Percentiles rank a stretch among this genome's conserved stretches.
Evolutionary conservation across 2,888 invertebrate species (phyloP).

Genomic region (Metopia argyrocephala): DNA sequence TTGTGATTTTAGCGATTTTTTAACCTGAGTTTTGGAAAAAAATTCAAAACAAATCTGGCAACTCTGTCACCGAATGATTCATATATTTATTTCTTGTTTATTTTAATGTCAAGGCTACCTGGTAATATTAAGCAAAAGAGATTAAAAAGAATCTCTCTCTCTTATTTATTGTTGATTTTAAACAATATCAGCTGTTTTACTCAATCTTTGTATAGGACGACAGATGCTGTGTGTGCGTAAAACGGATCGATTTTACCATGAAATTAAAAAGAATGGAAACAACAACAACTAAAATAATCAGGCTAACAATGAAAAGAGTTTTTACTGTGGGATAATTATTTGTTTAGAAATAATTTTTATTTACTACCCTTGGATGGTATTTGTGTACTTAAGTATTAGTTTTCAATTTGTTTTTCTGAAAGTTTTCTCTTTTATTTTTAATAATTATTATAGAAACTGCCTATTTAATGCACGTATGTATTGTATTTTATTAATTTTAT

Average conservation of each 20-base stretch:
- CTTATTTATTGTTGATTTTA: constrained; percentile 39
- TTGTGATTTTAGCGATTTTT: too few relatives aligned
- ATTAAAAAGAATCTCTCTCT: not conserved
- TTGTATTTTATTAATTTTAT: too few relatives aligned
- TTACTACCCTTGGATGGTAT: too few relatives aligned
- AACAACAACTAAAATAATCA: constrained; percentile 8
- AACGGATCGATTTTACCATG: constrained; percentile 41
- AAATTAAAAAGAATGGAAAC: constrained; percentile 52
- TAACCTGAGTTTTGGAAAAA: too few relatives aligned
- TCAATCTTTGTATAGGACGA: constrained; percentile 26
- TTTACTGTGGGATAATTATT: not conserved
- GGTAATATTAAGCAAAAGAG: not conserved
- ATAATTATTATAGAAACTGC: too few relatives aligned
- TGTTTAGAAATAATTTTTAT: not conserved
- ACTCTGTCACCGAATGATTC: too few relatives aligned
- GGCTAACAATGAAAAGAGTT: not conserved
- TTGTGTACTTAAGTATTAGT: too few relatives aligned
- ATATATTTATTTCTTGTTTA: not conserved
- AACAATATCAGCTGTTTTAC: constrained; percentile 49
- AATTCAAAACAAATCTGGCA: too few relatives aligned
- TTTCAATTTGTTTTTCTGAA: too few relatives aligned
- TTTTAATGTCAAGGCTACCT: not conserved
- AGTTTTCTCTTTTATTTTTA: too few relatives aligned
- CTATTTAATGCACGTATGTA: too few relatives aligned
- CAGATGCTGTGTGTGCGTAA: constrained; percentile 52